phyloP scores from a whole-genome alignment of 1,140 invertebrate genomes.

The Drosophila pectinifera region DNA sequence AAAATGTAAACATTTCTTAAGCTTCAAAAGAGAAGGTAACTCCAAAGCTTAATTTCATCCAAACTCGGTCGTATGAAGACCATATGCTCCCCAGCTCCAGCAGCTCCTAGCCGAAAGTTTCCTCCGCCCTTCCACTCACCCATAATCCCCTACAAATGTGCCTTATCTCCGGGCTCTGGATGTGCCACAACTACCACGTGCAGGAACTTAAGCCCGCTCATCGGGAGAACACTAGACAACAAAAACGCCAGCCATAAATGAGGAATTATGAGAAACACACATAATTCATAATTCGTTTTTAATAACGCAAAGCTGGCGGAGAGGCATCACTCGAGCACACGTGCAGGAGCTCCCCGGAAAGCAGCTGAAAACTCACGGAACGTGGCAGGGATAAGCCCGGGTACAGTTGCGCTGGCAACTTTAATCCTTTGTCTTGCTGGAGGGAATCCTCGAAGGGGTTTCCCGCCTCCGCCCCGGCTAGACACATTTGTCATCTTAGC shows the following conservation, averaged over 20 bases:
- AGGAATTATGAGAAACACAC: slow-evolving; percentile 67
- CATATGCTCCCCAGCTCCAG: slow-evolving; percentile 27
- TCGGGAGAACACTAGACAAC: slow-evolving; percentile 47
- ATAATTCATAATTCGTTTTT: slow-evolving; percentile 83
- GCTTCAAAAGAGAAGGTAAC: slow-evolving; percentile 14
- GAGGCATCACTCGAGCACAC: slow-evolving; percentile 36
- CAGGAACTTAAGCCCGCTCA: slow-evolving; percentile 44
- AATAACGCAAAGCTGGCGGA: slow-evolving; percentile 53
- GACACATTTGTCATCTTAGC: slow-evolving; percentile 76
- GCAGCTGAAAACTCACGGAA: slow-evolving; percentile 16
- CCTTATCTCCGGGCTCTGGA: slow-evolving; percentile 65
- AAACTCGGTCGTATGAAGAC: slow-evolving; percentile 29
- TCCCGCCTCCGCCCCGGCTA: slow-evolving; percentile 46
- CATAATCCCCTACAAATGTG: slow-evolving; percentile 70
- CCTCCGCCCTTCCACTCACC: slow-evolving; percentile 15
- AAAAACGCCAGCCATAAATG: slow-evolving; percentile 26
- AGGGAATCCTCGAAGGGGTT: slow-evolving; percentile 6
- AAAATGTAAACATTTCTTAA: slow-evolving; percentile 26
- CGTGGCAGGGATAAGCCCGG: slow-evolving; percentile 1
- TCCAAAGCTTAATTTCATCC: slow-evolving; percentile 32
- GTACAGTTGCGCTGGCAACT: slow-evolving; percentile 34
- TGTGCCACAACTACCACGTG: slow-evolving; percentile 47
- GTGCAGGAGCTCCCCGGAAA: slow-evolving; percentile 28
- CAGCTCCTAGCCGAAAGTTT: slow-evolving; percentile 27
- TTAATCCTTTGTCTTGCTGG: slow-evolving; percentile 50